Base-by-base conservation (phyloP, 2,888 invertebrate species). In the Tinea pellionella region DNA sequence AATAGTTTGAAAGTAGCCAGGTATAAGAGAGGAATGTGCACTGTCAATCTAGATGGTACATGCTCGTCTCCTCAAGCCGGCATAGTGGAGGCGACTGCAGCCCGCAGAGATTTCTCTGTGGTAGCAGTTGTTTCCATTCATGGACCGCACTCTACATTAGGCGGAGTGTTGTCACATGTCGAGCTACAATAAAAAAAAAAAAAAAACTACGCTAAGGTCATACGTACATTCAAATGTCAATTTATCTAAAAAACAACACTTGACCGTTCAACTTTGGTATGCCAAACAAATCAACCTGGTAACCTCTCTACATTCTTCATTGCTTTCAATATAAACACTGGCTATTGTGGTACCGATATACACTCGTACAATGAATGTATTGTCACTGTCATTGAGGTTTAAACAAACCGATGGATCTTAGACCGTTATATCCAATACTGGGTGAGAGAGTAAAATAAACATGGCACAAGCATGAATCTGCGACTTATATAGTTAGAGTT, bases 331-430 rank as follows among this genome's bases (percentile, higher is more conserved):
- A 51, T 16, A 53, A 53, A 37, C 11, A n/a, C 37, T 37, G 37
- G 37, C 37, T 37, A 37, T 37, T 37, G 37, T 37, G n/a, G 11
- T 9, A 37, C 37, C 37, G 37, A 37, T 37, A 37, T 37, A 37
- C 9, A 37, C 37, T 47, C 13, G 6, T 13, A 57, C 57, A 57
- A 57, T 32, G 57, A 32, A 57, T 16, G 24, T 80, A 75, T 80
- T 81, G 80, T 82, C 81, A 77, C 72, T 77, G 65, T 70, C 65
- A 71, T 71, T 74, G 59, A 15, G 55, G 70, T 68, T 69, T 73
- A 70, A 71, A 77, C 75, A 77, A 74, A 80, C 78, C 42, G 69
- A 61, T 63, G 66, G 67, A 66, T 64, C 60, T 57, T 13, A 60
- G 59, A 68, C 69, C 68, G 68, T 69, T 70, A 68, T 56, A 47